phyloP scores from a whole-genome alignment of 2,797 vertebrate species.

The Labeo calbasu region DNA sequence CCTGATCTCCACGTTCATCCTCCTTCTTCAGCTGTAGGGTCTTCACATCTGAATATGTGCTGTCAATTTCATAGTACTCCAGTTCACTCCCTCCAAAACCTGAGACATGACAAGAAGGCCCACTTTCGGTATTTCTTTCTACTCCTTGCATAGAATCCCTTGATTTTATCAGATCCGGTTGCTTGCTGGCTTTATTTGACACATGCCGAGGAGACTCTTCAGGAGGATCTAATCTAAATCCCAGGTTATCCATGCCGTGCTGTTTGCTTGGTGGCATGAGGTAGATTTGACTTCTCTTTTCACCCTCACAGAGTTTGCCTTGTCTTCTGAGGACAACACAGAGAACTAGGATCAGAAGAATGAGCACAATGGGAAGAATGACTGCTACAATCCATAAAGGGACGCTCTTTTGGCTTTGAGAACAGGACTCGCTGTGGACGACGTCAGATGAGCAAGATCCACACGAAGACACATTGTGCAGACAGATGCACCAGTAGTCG shows the following conservation, averaged over 20 bases:
- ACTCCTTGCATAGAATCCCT: constrained; percentile 49
- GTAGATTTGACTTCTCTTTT: constrained; percentile 41
- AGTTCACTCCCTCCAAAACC: constrained; percentile 62
- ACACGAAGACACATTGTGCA: constrained; percentile 70
- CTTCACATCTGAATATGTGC: constrained; percentile 66
- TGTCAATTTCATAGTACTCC: constrained; percentile 75
- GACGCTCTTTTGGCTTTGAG: constrained; percentile 18
- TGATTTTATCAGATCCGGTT: constrained; percentile 50
- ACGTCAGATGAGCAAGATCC: constrained; percentile 65
- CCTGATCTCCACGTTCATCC: constrained; percentile 43
- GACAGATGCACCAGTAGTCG: constrained; percentile 72
- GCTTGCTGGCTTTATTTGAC: constrained; percentile 44
- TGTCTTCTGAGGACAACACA: constrained; percentile 57
- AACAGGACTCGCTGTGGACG: constrained; percentile 60
- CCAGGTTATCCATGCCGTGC: constrained; percentile 66
- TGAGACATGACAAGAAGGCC: constrained; percentile 40
- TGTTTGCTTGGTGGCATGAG: constrained; percentile 51
- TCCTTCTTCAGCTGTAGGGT: constrained; percentile 58
- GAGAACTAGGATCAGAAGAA: constrained; percentile 61
- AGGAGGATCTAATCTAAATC: constrained; percentile 62
- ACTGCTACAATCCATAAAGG: constrained; percentile 74
- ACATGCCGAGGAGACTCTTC: constrained; percentile 32
- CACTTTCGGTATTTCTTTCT: constrained; percentile 50
- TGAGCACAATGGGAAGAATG: constrained; percentile 64
- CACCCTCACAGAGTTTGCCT: constrained; percentile 3